Base-by-base conservation (phyloP, 2,113 vertebrate genomes). In the Thymallus thymallus region DNA sequence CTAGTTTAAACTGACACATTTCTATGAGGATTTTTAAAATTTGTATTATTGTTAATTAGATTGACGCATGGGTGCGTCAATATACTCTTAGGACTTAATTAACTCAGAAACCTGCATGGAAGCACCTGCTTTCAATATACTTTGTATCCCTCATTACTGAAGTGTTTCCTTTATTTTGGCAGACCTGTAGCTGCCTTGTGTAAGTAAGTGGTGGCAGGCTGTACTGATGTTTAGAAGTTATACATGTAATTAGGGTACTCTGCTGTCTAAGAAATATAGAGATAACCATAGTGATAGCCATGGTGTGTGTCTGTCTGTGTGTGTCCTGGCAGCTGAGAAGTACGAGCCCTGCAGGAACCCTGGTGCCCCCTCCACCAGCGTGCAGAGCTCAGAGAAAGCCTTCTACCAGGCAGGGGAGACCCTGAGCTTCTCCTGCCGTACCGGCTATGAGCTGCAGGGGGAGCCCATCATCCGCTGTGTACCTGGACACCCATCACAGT, bases 281-380 rank as follows among this genome's bases (percentile, higher is more conserved):
- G 4, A 14, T 4, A 3, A 3, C 26, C 63, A 35, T 14, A 63
- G 23, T 64, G 26, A 64, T 14, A 30, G 22, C 13, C 62, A 5
- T 16, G 13, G 14, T 69, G 68, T 55, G 30, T 55, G 55, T 22
- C 24, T 71, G 23, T 58, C 9, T 55, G 26, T 29, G 23, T 61
- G 56, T 76, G 14, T 51, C 46, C 75, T 79, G 83, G 12, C 85
- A 99, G 98, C 91, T 68, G 97, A 99, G 83, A 94, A 93, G 0
- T 95, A 96, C 12, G 96, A 98, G 86, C 96, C 97, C 0, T 99
- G 98, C 89, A 93, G 92, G 76, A 96, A 98, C 76, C 96, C 97
- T 0, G 95, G 96, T 0, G 88, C 93, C 22, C 94, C 95, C 0
- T 94, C 95, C 68, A 95, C 95, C 0, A 95, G 96, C 18, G 84